These are phyloP conservation scores for Todus mexicanus DNA, from an alignment of 2,797 vertebrate genomes.

Conservation along the genomic window DNA sequence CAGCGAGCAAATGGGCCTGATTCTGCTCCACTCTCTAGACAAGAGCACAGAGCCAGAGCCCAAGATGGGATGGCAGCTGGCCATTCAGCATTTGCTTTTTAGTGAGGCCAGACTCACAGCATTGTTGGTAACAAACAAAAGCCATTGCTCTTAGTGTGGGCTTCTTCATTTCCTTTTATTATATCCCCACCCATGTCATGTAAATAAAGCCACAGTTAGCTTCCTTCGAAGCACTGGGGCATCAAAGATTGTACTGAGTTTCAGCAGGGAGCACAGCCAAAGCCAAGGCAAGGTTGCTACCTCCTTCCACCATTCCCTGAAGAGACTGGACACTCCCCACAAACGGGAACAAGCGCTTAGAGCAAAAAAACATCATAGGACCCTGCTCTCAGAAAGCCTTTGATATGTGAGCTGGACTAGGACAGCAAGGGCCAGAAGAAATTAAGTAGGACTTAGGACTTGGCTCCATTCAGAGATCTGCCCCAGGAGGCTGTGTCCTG, in stretches of 20 bases:
- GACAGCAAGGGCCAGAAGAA: neutral
- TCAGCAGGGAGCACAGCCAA: neutral
- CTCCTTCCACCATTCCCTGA: neutral
- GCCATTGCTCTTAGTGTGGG: neutral
- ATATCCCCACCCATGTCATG: neutral
- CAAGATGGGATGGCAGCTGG: neutral
- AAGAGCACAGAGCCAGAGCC: neutral
- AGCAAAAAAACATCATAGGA: neutral
- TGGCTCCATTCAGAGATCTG: neutral
- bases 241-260: neutral
- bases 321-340: neutral
- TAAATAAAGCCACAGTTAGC: slow-evolving; percentile 19
- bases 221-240: neutral
- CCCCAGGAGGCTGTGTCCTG: neutral
- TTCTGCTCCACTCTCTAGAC: neutral
- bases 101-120: neutral
- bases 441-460: neutral
- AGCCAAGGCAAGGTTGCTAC: neutral
- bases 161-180: slow-evolving; percentile 42
- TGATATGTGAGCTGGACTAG: neutral
- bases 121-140: slow-evolving; percentile 22
- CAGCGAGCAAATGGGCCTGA: neutral
- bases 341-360: neutral
- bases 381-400: neutral
- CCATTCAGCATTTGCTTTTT: neutral